Conservation (phyloP, 2,113 vertebrate species). For the Microtus pennsylvanicus region DNA sequence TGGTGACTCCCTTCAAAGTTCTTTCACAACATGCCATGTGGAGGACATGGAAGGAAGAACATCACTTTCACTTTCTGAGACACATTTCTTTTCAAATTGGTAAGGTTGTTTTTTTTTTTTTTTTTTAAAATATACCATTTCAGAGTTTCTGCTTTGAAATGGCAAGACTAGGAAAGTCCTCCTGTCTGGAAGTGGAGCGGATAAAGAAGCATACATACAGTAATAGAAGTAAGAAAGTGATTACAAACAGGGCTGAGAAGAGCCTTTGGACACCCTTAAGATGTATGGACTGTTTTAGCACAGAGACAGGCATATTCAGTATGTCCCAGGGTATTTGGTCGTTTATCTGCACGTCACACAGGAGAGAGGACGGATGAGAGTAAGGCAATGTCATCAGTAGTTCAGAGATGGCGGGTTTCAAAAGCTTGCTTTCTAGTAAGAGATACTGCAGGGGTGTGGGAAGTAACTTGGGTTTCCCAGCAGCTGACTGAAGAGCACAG, state of each 20-base stretch:
- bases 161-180: conserved; percentile 77
- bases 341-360: conserved; percentile 81
- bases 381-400: conserved; percentile 86
- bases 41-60: conserved; percentile 32
- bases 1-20: conserved; percentile 23
- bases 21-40: conserved; percentile 64
- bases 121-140: conserved; percentile 54
- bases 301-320: conserved; percentile 82
- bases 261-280: conserved; percentile 82
- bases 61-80: conserved; percentile 41
- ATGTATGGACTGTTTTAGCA: conserved; percentile 81
- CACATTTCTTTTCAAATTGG: conserved; percentile 66
- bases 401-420: conserved; percentile 72
- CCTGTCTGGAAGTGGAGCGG: conserved; percentile 78
- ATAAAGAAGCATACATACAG: conserved; percentile 63
- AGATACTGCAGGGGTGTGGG: conserved; percentile 70
- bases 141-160: conserved; percentile 83
- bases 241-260: conserved; percentile 83
- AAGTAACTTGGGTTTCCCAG: conserved; percentile 68
- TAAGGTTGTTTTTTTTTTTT: not conserved
- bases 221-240: conserved; percentile 82
- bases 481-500: conserved; percentile 62
- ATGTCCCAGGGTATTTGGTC: conserved; percentile 88
- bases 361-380: conserved; percentile 81
- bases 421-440: conserved; percentile 71